phyloP scores from a whole-genome alignment of 2,888 invertebrate genomes.

The Stenodera caucasica region DNA sequence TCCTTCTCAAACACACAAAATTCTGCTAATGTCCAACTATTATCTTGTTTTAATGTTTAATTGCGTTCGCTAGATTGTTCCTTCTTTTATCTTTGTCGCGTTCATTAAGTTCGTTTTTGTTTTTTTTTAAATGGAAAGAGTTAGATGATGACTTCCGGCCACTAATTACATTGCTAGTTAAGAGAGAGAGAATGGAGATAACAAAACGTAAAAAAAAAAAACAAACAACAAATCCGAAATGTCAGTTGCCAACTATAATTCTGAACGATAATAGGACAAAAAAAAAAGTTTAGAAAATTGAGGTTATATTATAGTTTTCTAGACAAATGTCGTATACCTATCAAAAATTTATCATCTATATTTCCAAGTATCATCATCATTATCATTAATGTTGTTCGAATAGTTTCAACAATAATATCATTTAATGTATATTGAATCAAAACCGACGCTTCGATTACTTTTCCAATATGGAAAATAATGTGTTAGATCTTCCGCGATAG shows the following conservation, averaged over 20 bases:
- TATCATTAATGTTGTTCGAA: neutral
- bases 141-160: conserved; percentile 38
- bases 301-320: neutral
- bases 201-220: neutral
- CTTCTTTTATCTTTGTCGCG: neutral
- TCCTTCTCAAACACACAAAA: conserved; percentile 10
- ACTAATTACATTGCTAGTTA: conserved; percentile 41
- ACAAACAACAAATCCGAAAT: too few relatives aligned
- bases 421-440: neutral
- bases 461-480: too few relatives aligned
- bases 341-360: neutral
- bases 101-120: neutral
- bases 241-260: conserved; percentile 23
- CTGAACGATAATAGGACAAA: conserved; percentile 2
- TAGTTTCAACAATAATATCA: neutral
- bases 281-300: neutral
- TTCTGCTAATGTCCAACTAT: conserved; percentile 37
- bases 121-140: conserved; percentile 33
- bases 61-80: conserved; percentile 34
- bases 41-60: conserved; percentile 46
- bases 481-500: too few relatives aligned
- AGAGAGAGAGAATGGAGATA: neutral
- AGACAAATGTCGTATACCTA: neutral
- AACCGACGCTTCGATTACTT: neutral
- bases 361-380: neutral